Evolutionary conservation across 2,888 invertebrate species (phyloP), one percentile per base, ranked within the genome.

Genomic region (Tinea pellionella): DNA sequence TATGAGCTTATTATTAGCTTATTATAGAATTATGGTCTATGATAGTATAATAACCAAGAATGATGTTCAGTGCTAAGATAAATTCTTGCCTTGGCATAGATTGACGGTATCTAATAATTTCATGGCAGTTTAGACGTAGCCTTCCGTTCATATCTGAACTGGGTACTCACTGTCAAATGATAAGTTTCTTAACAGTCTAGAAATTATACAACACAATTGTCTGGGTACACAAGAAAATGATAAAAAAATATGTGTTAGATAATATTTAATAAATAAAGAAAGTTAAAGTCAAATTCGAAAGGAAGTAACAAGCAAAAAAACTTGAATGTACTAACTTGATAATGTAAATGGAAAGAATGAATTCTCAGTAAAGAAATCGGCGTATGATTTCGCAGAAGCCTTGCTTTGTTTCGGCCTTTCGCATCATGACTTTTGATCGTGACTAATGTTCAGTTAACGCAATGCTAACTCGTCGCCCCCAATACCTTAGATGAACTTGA

Each of bases 401-500:
- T 57, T 57, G 57, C 19, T 19, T 30, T 15, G 57, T 57, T 57
- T 57, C 16, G 57, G 32, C 57, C 57, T 32, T 32, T 57, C 32
- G 57, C 29, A 32, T 57, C 57, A 16, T 57, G 57, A 32, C 15
- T 32, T 19, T 8, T n/a, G 57, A n/a, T 57, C 57, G 57, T 57
- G 57, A 57, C 57, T 57, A 57, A 57, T 57, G 15, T 57, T 19
- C 30, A 15, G 43, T 56, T 61, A 60, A 59, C 59, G 59, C 56
- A 37, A 15, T 61, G 59, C 57, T 30, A 60, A 60, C 55, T 12
- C 29, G 51, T 7, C 71, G 77, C 64, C 76, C 76, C 66, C 78
- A 76, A 73, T 78, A 72, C 69, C 32, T 47, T 53, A 11, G 47
- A 63, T 74, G 78, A 79, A 78, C 79, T 80, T 80, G 79, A 80